Conservation (phyloP, 2,113 vertebrate species). For the Poeciliopsis prolifica region DNA sequence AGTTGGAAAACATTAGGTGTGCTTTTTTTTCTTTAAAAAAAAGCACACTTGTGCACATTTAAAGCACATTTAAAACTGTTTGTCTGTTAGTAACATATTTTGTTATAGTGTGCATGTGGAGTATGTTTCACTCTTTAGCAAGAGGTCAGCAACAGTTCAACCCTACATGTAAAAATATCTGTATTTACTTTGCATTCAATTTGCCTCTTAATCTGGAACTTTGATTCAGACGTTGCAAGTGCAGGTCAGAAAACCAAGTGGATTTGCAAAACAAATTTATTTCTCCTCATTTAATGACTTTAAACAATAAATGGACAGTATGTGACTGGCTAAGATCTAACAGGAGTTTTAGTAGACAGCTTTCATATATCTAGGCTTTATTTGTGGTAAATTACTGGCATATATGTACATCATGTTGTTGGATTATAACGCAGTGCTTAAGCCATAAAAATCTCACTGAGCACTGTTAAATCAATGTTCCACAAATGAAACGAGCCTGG, state of each 20-base stretch:
- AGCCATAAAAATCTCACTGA: too few relatives aligned
- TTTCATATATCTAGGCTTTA: not conserved
- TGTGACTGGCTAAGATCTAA: not conserved
- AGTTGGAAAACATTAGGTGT: not conserved
- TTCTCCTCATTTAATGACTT: not conserved
- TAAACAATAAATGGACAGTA: not conserved
- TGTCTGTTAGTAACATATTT: too few relatives aligned
- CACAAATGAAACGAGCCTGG: too few relatives aligned
- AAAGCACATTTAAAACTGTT: too few relatives aligned
- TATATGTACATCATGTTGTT: too few relatives aligned
- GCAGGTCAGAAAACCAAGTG: not conserved
- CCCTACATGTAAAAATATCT: not conserved
- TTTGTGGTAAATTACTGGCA: too few relatives aligned
- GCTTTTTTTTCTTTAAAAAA: not conserved
- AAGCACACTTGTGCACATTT: too few relatives aligned
- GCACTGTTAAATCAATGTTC: too few relatives aligned
- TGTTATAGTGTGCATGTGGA: not conserved
- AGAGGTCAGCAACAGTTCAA: not conserved
- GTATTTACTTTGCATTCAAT: not conserved
- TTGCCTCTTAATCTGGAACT: not conserved
- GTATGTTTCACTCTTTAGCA: not conserved
- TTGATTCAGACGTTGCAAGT: not conserved
- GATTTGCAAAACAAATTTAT: not conserved
- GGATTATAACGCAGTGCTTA: too few relatives aligned
- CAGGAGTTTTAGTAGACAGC: not conserved